phyloP scores from a whole-genome alignment of 1,140 invertebrate species.

The Drosophila tani region DNA sequence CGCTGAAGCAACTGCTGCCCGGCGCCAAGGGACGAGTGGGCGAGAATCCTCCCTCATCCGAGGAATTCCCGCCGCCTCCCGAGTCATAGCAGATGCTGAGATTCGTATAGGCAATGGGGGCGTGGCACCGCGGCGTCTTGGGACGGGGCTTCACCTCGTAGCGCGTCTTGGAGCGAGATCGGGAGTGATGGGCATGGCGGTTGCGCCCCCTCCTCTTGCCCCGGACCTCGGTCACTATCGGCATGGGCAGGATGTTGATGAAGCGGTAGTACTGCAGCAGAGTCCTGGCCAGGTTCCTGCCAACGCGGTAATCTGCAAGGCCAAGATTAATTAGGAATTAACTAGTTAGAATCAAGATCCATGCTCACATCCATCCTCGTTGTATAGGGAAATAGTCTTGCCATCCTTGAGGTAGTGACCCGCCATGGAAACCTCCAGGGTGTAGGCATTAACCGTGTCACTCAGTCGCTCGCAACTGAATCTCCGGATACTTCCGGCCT shows the following conservation, averaged over 20 bases:
- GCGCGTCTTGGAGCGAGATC: slow-evolving; percentile 85
- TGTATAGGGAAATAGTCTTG: slow-evolving; percentile 91
- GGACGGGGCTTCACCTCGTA: slow-evolving; percentile 86
- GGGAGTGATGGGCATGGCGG: slow-evolving; percentile 85
- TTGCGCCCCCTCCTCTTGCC: slow-evolving; percentile 85
- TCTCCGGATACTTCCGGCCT: slow-evolving; percentile 94
- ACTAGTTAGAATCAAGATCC: no score
- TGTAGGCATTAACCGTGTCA: slow-evolving; percentile 93
- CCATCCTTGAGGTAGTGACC: slow-evolving; percentile 90
- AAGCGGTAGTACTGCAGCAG: slow-evolving; percentile 93
- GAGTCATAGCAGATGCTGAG: slow-evolving; percentile 87
- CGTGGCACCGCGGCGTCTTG: slow-evolving; percentile 86
- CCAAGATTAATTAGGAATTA: background rate
- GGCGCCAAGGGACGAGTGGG: slow-evolving; percentile 69
- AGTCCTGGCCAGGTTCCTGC: slow-evolving; percentile 91
- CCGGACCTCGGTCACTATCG: slow-evolving; percentile 86
- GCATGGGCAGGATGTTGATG: slow-evolving; percentile 89
- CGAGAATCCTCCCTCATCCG: slow-evolving; percentile 84
- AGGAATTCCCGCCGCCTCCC: slow-evolving; percentile 79
- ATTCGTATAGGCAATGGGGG: slow-evolving; percentile 87
- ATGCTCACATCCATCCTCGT: slow-evolving; percentile 93
- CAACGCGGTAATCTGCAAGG: slow-evolving; percentile 87
- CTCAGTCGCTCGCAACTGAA: slow-evolving; percentile 89
- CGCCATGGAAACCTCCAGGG: slow-evolving; percentile 93
- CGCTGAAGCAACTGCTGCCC: slow-evolving; percentile 77